Percentiles rank a stretch among this genome's conserved stretches.
Conservation (phyloP, 2,797 vertebrate genomes). For the Sphenopsis melanotis region DNA sequence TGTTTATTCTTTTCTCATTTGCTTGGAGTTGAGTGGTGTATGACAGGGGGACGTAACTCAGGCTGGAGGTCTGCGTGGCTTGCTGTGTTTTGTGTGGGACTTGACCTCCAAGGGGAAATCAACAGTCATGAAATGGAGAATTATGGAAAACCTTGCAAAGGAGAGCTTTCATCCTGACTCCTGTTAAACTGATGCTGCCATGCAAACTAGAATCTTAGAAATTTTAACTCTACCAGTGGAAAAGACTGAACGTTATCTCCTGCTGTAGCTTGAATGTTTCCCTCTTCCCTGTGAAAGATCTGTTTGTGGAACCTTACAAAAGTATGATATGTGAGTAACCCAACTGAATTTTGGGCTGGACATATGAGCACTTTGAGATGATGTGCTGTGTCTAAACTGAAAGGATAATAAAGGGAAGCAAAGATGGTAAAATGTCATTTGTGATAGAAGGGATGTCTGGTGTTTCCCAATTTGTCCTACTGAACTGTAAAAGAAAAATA, state of each 20-base stretch:
- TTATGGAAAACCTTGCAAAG: background rate
- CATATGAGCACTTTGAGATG: background rate
- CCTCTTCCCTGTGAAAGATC: background rate
- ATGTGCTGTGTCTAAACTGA: background rate
- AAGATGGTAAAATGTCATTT: background rate
- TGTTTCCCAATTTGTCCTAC: background rate
- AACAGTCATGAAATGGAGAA: background rate
- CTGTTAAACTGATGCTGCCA: background rate
- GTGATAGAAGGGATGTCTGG: background rate
- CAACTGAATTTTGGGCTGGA: background rate
- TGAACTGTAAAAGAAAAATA: background rate
- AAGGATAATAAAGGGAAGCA: background rate
- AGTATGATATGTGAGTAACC: background rate
- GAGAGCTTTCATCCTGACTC: background rate
- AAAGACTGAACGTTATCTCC: background rate
- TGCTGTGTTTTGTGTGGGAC: background rate
- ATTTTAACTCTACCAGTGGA: background rate
- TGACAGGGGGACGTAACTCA: background rate
- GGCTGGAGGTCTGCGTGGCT: rapidly evolving
- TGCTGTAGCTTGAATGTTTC: background rate
- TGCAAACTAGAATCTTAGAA: background rate
- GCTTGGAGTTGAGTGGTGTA: background rate
- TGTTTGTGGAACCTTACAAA: background rate
- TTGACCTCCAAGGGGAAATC: background rate
- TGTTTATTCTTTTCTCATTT: background rate